These are phyloP conservation scores for Trissolcus brochymenae DNA, from an alignment of 2,888 invertebrate genomes.

Conservation along the genomic window DNA sequence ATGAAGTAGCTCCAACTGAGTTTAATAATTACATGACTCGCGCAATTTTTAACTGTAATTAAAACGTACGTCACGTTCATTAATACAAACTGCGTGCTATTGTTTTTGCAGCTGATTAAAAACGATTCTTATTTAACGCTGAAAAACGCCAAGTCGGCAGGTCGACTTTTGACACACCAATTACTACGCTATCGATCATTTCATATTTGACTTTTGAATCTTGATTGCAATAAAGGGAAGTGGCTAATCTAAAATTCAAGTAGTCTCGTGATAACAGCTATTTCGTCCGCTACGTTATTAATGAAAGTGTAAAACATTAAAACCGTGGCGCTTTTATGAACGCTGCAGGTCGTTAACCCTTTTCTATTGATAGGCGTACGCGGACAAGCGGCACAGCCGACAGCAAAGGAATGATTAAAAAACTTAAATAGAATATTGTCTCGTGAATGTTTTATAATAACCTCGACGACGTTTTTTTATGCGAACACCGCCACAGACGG, in stretches of 20 bases:
- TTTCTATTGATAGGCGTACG: slow-evolving; percentile 61
- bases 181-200: slow-evolving; percentile 32
- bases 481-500: background rate
- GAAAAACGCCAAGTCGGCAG: no score
- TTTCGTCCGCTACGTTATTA: slow-evolving; percentile 62
- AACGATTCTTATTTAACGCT: no score
- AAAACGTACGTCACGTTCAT: no score
- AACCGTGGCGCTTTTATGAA: slow-evolving; percentile 61
- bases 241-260: slow-evolving; percentile 56
- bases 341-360: slow-evolving; percentile 62
- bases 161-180: slow-evolving; percentile 6
- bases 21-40: slow-evolving; percentile 64
- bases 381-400: slow-evolving; percentile 33
- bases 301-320: slow-evolving; percentile 66
- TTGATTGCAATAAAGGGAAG: slow-evolving; percentile 47
- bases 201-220: slow-evolving; percentile 46
- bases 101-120: slow-evolving; percentile 1
- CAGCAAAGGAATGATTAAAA: slow-evolving; percentile 51
- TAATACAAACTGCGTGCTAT: no score
- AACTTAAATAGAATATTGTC: slow-evolving; percentile 48
- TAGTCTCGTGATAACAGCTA: slow-evolving; percentile 52
- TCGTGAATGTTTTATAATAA: slow-evolving; percentile 32
- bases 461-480: background rate
- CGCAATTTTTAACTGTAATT: slow-evolving; percentile 42
- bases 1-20: slow-evolving; percentile 62